Percentiles rank a stretch among this genome's conserved stretches.
phyloP scores from a whole-genome alignment of 2,888 invertebrate genomes.

The Heliconius charithonia region DNA sequence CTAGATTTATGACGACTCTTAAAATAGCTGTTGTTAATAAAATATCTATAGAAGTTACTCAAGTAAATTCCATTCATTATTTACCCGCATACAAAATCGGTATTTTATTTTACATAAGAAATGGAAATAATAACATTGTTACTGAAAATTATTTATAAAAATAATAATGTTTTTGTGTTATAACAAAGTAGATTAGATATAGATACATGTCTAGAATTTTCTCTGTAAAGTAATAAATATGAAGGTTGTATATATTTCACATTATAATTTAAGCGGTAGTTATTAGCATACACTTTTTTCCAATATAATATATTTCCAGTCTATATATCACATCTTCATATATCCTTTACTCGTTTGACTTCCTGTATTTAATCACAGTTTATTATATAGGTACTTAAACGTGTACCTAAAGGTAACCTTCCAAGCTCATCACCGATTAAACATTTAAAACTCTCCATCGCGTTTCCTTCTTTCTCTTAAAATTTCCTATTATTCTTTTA shows the following conservation, averaged over 20 bases:
- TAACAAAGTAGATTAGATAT: too few species aligned
- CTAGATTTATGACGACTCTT: background rate
- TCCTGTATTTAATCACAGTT: background rate
- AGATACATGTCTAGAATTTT: too few species aligned
- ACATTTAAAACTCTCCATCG: background rate
- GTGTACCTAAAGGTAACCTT: background rate
- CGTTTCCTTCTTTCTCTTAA: slow-evolving; percentile 1
- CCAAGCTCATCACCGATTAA: background rate
- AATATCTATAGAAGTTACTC: background rate
- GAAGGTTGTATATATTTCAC: background rate
- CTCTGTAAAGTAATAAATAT: too few species aligned
- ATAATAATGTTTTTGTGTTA: too few species aligned
- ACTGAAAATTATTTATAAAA: background rate
- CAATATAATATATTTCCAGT: background rate
- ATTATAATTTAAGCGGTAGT: background rate
- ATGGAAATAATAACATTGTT: background rate
- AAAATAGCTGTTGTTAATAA: too few species aligned
- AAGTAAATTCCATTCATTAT: background rate
- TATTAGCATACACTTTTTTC: background rate
- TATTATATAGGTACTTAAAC: background rate
- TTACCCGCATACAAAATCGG: too few species aligned
- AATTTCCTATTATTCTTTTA: background rate
- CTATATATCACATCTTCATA: background rate
- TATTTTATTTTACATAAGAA: background rate
- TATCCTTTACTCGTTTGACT: background rate